Conservation (phyloP, 1,140 invertebrate species). For the Idris sp. region DNA sequence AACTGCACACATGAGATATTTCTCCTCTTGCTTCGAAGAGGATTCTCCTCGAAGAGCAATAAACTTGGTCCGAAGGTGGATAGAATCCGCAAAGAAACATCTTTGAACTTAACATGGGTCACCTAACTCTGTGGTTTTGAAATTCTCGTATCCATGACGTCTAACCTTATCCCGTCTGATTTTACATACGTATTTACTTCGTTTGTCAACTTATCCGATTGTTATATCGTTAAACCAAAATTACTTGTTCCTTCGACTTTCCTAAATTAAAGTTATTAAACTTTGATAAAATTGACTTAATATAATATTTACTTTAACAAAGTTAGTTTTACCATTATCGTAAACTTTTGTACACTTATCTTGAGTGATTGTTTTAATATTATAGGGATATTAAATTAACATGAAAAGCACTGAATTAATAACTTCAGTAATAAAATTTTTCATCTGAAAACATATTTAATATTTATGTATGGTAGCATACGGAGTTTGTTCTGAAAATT, state of each 20-base stretch:
- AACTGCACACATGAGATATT: slow-evolving; percentile 58
- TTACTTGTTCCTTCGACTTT: no score
- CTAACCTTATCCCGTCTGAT: slow-evolving; percentile 50
- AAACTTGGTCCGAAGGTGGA: slow-evolving; percentile 66
- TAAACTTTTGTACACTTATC: no score
- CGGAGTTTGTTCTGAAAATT: no score
- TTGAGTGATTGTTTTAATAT: no score
- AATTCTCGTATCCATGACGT: slow-evolving; percentile 50
- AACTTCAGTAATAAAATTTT: no score
- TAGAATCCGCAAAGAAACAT: slow-evolving; percentile 67
- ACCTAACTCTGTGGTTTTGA: slow-evolving; percentile 68
- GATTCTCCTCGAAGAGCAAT: slow-evolving; percentile 66
- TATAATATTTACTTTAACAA: background rate
- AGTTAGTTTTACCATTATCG: background rate
- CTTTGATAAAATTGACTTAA: no score
- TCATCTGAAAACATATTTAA: no score
- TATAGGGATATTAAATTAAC: no score
- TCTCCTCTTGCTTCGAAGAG: slow-evolving; percentile 37
- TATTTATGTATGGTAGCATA: no score
- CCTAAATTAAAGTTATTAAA: no score
- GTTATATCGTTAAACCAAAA: no score
- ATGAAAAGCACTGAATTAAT: no score
- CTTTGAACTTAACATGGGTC: slow-evolving; percentile 77
- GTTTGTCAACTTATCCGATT: slow-evolving; percentile 23
- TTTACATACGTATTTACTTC: slow-evolving; percentile 49